Evolutionary conservation across 1,140 invertebrate genomes (phyloP).

Genomic region (Microplitis mediator): DNA sequence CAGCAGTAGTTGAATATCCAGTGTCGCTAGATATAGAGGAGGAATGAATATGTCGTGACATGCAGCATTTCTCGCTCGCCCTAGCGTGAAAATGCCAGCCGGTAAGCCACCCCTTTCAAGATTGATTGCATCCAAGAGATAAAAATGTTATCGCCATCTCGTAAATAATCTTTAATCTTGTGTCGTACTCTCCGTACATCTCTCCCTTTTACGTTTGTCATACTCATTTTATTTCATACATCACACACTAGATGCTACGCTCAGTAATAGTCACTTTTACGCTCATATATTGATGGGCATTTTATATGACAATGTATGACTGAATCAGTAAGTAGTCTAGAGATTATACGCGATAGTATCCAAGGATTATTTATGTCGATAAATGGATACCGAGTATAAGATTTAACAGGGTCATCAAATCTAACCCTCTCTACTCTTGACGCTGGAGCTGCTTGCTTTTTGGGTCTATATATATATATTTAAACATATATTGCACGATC

Average conservation of each 20-base stretch:
- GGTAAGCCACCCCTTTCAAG: conserved; percentile 53
- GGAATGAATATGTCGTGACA: conserved; percentile 60
- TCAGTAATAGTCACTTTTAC: neutral
- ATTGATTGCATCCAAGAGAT: conserved; percentile 56
- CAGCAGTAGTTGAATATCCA: neutral
- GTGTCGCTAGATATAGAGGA: conserved; percentile 35
- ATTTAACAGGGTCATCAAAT: neutral
- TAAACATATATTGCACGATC: neutral
- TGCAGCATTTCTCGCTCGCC: conserved; percentile 56
- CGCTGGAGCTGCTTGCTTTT: neutral
- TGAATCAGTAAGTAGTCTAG: too few relatives aligned
- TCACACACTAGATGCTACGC: neutral
- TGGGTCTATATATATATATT: neutral
- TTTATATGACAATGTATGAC: too few relatives aligned
- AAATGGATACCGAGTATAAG: too few relatives aligned
- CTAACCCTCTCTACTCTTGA: neutral
- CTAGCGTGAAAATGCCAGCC: conserved; percentile 54
- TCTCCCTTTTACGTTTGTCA: neutral
- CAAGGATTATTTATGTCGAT: too few relatives aligned
- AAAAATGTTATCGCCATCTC: conserved; percentile 61
- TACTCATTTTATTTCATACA: too few relatives aligned
- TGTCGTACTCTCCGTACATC: neutral
- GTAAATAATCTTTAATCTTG: conserved; percentile 60
- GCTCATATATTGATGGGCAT: too few relatives aligned
- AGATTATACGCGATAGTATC: too few relatives aligned